Base-by-base conservation (phyloP, 1,140 invertebrate species). In the Sitobion miscanthi region DNA sequence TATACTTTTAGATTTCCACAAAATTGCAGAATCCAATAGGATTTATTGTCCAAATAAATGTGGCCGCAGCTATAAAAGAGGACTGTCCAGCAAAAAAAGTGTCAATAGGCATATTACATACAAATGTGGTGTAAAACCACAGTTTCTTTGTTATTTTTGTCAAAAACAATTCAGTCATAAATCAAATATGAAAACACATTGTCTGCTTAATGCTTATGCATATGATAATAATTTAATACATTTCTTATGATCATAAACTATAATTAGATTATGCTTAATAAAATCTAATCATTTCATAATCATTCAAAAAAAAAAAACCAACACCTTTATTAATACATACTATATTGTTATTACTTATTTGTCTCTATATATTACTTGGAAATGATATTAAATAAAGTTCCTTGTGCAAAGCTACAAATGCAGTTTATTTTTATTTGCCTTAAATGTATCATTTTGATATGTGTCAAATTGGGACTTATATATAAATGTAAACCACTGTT, bases 71-170 rank as follows among this genome's bases (percentile, higher is more conserved):
- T 94, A 93, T 85, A 42, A 11, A 77, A 95, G 95, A 52, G 95
- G 95, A 5, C n/a, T 20, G 1, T 85, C 38, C 21, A 35, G 20
- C 17, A 35, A 88, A 88, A 20, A 52, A 8, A 52, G 7, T 47
- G 62, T 94, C 3, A 87, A 93, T 8, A 91, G 94, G 21, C 94
- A 95, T 93, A 42, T 94, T 45, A 11, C 3, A 6, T 42, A 25
- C 5, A 23, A 42, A 42, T 96, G 96, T 94, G 96, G 96, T 54
- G 96, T 96, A 90, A 95, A 95, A 94, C 96, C 96, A 0, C 95
- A 96, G 30, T 96, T 96, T 93, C 95, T 96, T 93, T 96, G 96
- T 94, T 95, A 95, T 30, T 95, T 96, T 94, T 96, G 96, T 91
- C 94, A 95, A 4, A 96, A 96, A 94, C 95, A 95, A 94, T 95